Conservation (phyloP, 2,797 vertebrate genomes). For the Psittacula echo region DNA sequence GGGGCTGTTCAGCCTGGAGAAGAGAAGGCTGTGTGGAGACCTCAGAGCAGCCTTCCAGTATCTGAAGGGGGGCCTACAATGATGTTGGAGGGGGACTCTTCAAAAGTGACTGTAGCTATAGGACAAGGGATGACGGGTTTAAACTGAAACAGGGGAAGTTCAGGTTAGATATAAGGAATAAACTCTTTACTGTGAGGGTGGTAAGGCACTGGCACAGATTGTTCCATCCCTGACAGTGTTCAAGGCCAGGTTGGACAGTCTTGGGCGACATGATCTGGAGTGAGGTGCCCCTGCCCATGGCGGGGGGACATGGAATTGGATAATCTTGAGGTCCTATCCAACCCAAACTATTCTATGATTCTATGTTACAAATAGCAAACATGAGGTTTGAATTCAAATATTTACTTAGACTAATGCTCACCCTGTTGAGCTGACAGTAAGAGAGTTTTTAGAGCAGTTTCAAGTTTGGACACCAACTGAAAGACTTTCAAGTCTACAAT, state of each 20-base stretch:
- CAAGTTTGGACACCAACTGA: background rate
- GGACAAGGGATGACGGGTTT: background rate
- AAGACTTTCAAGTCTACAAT: background rate
- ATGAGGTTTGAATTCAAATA: background rate
- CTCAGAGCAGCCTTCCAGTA: background rate
- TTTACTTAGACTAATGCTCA: background rate
- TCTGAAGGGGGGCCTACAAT: background rate
- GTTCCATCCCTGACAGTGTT: background rate
- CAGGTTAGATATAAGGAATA: background rate
- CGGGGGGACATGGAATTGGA: background rate
- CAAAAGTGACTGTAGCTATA: background rate
- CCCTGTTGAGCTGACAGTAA: background rate
- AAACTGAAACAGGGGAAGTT: background rate
- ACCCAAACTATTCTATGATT: background rate
- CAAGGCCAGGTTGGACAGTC: background rate
- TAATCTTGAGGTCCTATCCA: background rate
- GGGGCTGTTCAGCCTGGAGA: background rate
- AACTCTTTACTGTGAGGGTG: background rate
- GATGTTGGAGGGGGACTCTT: background rate
- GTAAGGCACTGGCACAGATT: background rate
- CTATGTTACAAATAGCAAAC: background rate
- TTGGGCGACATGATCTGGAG: background rate
- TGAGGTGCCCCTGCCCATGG: background rate
- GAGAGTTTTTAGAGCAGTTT: background rate
- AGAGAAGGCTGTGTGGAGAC: background rate